phyloP scores from a whole-genome alignment of 2,888 invertebrate species.

The Schizotus pectinicornis region DNA sequence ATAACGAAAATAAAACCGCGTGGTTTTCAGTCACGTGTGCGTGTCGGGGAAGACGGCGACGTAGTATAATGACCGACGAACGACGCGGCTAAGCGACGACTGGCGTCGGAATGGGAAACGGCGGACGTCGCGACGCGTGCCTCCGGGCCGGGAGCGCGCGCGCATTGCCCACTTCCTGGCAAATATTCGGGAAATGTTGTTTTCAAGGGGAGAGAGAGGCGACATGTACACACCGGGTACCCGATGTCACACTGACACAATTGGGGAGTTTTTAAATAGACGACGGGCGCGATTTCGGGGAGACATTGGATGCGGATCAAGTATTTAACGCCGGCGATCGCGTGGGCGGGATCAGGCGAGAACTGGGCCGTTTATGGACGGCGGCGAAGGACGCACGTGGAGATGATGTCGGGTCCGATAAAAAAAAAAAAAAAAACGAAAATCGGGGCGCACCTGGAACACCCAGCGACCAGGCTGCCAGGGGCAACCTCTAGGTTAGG shows the following conservation, averaged over 20 bases:
- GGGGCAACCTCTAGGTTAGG: no score
- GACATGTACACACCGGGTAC: no score
- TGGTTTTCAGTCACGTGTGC: constrained; percentile 38
- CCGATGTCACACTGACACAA: constrained; percentile 1
- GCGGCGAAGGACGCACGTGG: neutral
- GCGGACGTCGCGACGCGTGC: constrained; percentile 59
- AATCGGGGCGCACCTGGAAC: no score
- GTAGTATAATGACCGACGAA: constrained; percentile 52
- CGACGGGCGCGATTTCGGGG: no score
- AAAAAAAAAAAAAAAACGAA: no score
- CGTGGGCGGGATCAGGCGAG: neutral
- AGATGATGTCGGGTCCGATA: no score
- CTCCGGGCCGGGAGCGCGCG: constrained; percentile 58
- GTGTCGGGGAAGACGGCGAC: constrained; percentile 42
- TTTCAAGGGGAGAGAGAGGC: constrained; percentile 4
- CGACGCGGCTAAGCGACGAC: constrained; percentile 52
- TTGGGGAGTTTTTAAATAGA: constrained; percentile 3
- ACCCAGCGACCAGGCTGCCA: no score
- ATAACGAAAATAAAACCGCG: constrained; percentile 28
- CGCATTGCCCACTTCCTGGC: constrained; percentile 63
- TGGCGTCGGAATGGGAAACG: constrained; percentile 53
- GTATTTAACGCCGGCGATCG: neutral
- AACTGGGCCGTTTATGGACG: neutral
- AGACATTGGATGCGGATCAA: no score
- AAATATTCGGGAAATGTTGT: constrained; percentile 27